These are phyloP conservation scores for Elgonia sp. DNA, from an alignment of 2,888 invertebrate species.

Conservation along the genomic window DNA sequence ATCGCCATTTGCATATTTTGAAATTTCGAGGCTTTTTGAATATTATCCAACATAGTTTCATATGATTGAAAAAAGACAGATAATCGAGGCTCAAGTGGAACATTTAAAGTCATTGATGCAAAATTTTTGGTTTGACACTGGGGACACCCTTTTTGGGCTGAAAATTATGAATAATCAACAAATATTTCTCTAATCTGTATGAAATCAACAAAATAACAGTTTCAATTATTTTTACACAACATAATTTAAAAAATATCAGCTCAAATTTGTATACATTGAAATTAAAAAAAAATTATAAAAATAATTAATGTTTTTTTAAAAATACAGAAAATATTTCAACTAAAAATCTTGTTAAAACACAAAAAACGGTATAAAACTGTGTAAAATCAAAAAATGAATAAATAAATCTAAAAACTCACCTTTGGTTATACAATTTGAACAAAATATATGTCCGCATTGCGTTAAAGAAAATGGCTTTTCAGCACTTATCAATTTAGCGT, in stretches of 20 bases:
- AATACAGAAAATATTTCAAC: too few relatives aligned
- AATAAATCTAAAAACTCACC: conserved; percentile 31
- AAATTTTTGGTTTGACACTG: conserved; percentile 56
- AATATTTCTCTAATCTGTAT: background rate
- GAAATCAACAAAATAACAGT: background rate
- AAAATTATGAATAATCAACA: background rate
- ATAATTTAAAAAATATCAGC: too few relatives aligned
- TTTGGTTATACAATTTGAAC: conserved; percentile 47
- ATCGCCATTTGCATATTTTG: conserved; percentile 53
- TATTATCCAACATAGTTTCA: conserved; percentile 40
- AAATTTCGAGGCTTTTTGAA: conserved; percentile 54
- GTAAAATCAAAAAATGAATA: background rate
- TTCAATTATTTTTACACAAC: too few relatives aligned
- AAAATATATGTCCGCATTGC: conserved; percentile 67
- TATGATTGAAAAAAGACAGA: conserved; percentile 46
- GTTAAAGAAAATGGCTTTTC: conserved; percentile 66
- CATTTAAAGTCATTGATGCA: conserved; percentile 41
- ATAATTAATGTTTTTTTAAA: too few relatives aligned
- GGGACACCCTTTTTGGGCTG: conserved; percentile 57
- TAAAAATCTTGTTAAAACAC: too few relatives aligned
- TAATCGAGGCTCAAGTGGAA: conserved; percentile 58
- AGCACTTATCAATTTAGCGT: conserved; percentile 39
- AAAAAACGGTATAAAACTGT: too few relatives aligned
- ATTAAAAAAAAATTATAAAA: too few relatives aligned
- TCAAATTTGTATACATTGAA: too few relatives aligned